Evolutionary conservation across 2,888 invertebrate species (phyloP).

Genomic region (Dione vanillae): DNA sequence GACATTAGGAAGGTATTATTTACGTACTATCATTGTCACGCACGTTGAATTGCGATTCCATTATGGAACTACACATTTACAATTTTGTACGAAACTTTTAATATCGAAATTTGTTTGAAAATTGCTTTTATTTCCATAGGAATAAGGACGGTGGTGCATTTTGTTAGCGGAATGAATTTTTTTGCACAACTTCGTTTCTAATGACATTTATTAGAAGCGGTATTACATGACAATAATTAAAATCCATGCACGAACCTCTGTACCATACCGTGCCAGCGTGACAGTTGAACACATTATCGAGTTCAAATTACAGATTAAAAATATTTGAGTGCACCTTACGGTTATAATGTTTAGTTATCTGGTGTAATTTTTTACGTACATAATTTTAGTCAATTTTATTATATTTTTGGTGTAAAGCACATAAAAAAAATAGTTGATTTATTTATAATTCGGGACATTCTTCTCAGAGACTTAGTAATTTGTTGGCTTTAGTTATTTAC

Average conservation of each 20-base stretch:
- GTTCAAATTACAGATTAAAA: constrained; percentile 58
- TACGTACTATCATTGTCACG: constrained; percentile 81
- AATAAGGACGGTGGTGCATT: constrained; percentile 45
- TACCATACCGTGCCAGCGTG: constrained; percentile 79
- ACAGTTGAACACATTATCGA: constrained; percentile 74
- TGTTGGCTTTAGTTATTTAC: too few relatives aligned
- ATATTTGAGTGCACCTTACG: constrained; percentile 8
- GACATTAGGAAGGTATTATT: constrained; percentile 67
- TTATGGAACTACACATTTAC: constrained; percentile 76
- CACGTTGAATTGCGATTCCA: constrained; percentile 77
- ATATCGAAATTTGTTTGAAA: constrained; percentile 41
- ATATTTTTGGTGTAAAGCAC: too few relatives aligned
- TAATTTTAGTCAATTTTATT: neutral
- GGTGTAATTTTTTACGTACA: neutral
- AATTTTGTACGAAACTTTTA: constrained; percentile 45
- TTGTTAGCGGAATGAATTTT: constrained; percentile 40
- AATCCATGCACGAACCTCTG: constrained; percentile 81
- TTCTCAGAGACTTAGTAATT: too few relatives aligned
- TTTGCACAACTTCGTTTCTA: constrained; percentile 71
- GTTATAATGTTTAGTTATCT: neutral
- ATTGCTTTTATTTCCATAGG: constrained; percentile 39
- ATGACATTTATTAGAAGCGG: constrained; percentile 83
- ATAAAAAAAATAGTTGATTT: too few relatives aligned
- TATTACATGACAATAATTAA: constrained; percentile 84
- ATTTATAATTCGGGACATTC: too few relatives aligned